Evolutionary conservation across 2,797 vertebrate genomes (phyloP).

Genomic region (Danio albolineatus): DNA sequence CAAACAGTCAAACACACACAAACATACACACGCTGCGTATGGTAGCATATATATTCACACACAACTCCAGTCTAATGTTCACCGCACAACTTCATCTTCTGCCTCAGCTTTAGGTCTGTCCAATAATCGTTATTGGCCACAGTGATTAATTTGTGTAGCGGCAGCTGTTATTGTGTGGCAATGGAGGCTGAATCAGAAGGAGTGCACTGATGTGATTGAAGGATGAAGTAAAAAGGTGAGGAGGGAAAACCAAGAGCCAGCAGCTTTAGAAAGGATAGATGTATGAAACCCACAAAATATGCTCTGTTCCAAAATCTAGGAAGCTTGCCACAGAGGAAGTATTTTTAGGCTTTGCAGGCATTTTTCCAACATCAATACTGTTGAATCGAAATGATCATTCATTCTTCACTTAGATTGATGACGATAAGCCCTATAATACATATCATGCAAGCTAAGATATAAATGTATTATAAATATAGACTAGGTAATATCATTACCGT

Average conservation of each 20-base stretch:
- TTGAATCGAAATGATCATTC: neutral
- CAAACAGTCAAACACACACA: constrained; percentile 10
- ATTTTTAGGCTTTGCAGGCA: neutral
- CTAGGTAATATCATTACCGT: neutral
- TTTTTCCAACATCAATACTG: neutral
- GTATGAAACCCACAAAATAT: neutral
- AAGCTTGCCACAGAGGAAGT: neutral
- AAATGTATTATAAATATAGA: neutral
- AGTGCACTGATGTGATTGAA: constrained; percentile 36
- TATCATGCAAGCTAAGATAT: neutral
- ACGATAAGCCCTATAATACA: neutral
- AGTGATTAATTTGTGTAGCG: constrained; percentile 24
- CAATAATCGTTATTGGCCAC: constrained; percentile 34
- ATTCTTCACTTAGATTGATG: neutral
- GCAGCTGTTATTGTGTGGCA: constrained; percentile 20
- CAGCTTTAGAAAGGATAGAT: constrained; percentile 23
- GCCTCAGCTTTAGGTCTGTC: constrained; percentile 25
- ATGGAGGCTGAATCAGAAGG: constrained; percentile 8
- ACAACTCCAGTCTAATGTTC: constrained; percentile 16
- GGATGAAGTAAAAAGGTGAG: constrained; percentile 25
- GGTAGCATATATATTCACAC: neutral
- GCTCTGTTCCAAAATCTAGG: neutral
- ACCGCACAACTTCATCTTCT: constrained; percentile 13
- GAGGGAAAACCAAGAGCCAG: constrained; percentile 19
- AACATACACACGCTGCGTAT: constrained; percentile 2